Percentiles rank a stretch among this genome's conserved stretches.
Evolutionary conservation across 2,888 invertebrate species (phyloP).

Genomic region (Mallateleia sp.): DNA sequence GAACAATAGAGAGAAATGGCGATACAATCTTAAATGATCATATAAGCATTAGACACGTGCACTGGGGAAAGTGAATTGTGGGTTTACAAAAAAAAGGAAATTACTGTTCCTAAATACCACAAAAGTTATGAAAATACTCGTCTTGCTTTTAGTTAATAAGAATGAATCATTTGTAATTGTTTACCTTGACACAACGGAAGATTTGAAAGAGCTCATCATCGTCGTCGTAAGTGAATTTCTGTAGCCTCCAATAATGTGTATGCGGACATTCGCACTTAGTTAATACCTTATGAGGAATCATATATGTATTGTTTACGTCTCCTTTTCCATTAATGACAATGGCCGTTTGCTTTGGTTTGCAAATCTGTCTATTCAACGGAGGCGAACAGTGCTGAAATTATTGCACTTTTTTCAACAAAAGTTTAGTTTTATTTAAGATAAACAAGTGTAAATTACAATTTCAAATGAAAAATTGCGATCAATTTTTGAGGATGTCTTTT

Average conservation of each 20-base stretch:
- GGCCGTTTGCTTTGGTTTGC: slow-evolving; percentile 88
- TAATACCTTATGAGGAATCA: slow-evolving; percentile 89
- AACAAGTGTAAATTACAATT: too few species aligned
- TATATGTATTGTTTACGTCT: slow-evolving; percentile 87
- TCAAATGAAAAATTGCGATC: too few species aligned
- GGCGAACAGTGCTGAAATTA: slow-evolving; percentile 90
- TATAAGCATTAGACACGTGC: slow-evolving; percentile 79
- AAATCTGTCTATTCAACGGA: slow-evolving; percentile 89
- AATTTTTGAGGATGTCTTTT: too few species aligned
- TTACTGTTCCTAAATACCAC: too few species aligned
- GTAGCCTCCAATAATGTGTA: slow-evolving; percentile 90
- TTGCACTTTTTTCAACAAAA: too few species aligned
- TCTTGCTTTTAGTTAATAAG: too few species aligned
- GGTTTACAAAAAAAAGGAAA: too few species aligned
- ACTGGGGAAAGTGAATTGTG: neutral
- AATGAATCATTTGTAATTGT: too few species aligned
- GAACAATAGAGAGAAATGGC: too few species aligned
- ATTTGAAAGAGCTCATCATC: slow-evolving; percentile 84
- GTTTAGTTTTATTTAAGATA: too few species aligned
- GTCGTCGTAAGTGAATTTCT: slow-evolving; percentile 85
- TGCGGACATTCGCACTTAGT: slow-evolving; percentile 90
- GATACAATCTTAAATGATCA: too few species aligned
- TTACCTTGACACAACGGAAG: slow-evolving; percentile 90
- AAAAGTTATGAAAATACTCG: too few species aligned
- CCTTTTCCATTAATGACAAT: slow-evolving; percentile 89